Evolutionary conservation across 2,797 vertebrate genomes (phyloP).

Genomic region (Nyctalus aviator): DNA sequence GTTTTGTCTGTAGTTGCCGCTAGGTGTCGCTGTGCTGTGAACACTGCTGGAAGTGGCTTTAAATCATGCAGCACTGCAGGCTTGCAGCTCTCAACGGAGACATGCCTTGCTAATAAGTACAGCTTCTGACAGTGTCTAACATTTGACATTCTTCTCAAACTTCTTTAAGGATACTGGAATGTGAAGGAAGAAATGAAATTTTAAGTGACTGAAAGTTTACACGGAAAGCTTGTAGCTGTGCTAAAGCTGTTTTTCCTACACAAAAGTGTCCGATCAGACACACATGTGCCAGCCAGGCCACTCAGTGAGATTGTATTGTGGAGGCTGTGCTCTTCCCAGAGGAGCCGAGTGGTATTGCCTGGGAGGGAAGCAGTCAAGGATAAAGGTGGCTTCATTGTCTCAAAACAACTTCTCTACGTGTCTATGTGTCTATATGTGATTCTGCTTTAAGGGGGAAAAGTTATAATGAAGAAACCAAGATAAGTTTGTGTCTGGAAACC

Average conservation of each 20-base stretch:
- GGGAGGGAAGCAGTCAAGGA: background rate
- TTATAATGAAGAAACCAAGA: background rate
- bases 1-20: background rate
- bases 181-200: background rate
- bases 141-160: background rate
- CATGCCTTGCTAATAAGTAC: background rate
- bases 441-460: background rate
- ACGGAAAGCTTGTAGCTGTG: background rate
- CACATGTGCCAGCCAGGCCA: background rate
- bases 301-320: background rate
- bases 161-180: background rate
- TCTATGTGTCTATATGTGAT: background rate
- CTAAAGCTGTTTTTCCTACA: background rate
- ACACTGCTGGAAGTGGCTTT: background rate
- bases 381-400: background rate
- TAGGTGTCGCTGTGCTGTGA: slow-evolving; percentile 39
- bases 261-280: background rate
- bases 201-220: background rate
- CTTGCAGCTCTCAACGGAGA: background rate
- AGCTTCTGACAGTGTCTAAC: background rate
- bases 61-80: background rate
- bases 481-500: background rate
- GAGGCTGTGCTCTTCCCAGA: background rate
- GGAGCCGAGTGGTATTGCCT: background rate
- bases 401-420: background rate